Percentiles rank a stretch among this genome's conserved stretches.
These are phyloP conservation scores for Acanthosepion pharaonis DNA, from an alignment of 2,888 invertebrate genomes.

Conservation along the genomic window DNA sequence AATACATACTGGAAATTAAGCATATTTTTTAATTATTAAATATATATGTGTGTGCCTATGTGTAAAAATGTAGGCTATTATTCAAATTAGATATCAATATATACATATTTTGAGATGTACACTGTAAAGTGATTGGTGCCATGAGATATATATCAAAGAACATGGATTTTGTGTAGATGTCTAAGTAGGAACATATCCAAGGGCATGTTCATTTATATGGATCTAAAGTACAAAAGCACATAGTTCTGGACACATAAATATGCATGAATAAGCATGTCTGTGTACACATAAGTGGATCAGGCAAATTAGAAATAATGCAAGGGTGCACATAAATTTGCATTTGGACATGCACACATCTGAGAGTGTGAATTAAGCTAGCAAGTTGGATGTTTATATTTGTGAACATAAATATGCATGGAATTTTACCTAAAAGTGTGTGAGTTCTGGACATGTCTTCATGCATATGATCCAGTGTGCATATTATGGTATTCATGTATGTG, in stretches of 20 bases:
- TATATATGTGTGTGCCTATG: no score
- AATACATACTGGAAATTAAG: no score
- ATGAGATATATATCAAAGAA: not conserved
- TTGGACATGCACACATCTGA: not conserved
- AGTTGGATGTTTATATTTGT: not conserved
- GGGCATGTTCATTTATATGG: not conserved
- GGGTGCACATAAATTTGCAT: not conserved
- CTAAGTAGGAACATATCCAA: not conserved
- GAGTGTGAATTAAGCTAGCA: not conserved
- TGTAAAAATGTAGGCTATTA: no score
- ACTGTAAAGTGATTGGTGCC: not conserved
- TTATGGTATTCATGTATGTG: no score
- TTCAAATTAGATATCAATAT: not conserved
- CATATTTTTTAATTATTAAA: no score
- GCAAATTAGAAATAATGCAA: not conserved
- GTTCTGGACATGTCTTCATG: not conserved
- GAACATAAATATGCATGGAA: not conserved
- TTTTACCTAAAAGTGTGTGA: not conserved
- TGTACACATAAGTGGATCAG: not conserved
- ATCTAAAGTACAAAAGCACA: not conserved
- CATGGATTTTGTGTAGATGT: not conserved
- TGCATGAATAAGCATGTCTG: not conserved
- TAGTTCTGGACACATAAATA: not conserved
- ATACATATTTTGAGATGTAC: not conserved
- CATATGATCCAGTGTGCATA: not conserved